These are phyloP conservation scores for Gadus chalcogrammus DNA, from an alignment of 2,113 vertebrate species.

Conservation along the genomic window DNA sequence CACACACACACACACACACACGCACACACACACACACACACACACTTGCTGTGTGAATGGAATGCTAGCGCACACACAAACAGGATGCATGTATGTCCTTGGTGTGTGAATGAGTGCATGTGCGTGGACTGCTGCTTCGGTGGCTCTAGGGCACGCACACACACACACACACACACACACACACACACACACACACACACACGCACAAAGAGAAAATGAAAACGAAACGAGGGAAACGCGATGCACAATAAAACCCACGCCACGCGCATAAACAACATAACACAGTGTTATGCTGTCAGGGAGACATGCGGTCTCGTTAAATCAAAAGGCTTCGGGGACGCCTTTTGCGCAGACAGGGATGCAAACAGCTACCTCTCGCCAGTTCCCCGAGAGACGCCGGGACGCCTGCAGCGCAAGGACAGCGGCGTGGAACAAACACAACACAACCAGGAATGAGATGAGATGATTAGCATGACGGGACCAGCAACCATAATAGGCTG, in stretches of 20 bases:
- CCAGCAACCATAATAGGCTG: too few species aligned
- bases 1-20: constrained; percentile 2
- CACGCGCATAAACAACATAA: constrained; percentile 4
- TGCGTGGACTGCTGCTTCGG: too few species aligned
- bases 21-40: too few species aligned
- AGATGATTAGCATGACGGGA: too few species aligned
- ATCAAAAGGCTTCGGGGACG: too few species aligned
- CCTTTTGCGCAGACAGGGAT: constrained; percentile 13
- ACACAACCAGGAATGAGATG: not conserved
- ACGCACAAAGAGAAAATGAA: constrained; percentile 9
- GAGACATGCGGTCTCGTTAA: too few species aligned
- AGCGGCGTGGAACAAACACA: constrained; percentile 32
- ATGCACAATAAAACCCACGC: constrained; percentile 9
- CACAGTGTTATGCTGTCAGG: too few species aligned
- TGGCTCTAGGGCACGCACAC: not conserved
- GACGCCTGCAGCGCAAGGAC: constrained; percentile 67
- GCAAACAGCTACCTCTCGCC: constrained; percentile 77
- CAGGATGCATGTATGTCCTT: too few species aligned
- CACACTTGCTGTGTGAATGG: too few species aligned
- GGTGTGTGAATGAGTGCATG: too few species aligned
- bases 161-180: constrained; percentile 4
- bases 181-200: constrained; percentile 19
- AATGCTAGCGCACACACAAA: too few species aligned
- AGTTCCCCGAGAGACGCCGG: constrained; percentile 74
- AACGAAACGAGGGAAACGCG: not conserved